Conservation (phyloP, 2,797 vertebrate species). For the Enteromius mattozi region DNA sequence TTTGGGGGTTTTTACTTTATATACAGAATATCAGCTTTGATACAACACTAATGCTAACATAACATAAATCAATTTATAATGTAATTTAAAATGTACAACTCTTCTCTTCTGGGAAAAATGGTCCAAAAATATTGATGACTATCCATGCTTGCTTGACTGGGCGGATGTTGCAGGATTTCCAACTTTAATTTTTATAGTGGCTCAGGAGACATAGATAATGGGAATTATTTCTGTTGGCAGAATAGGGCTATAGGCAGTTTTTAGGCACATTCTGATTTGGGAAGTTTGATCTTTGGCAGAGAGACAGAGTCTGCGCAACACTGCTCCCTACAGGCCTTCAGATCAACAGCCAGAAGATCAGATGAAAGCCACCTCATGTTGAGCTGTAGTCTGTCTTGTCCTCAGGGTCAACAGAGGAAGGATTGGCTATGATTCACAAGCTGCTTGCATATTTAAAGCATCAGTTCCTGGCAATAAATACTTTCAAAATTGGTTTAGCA, state of each 20-base stretch:
- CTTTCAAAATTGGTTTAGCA: background rate
- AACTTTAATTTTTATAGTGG: slow-evolving; percentile 49
- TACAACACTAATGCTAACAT: background rate
- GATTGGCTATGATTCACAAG: background rate
- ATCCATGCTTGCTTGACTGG: slow-evolving; percentile 20
- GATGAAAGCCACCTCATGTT: background rate
- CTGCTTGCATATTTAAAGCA: background rate
- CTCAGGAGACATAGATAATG: slow-evolving; percentile 67
- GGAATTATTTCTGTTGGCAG: slow-evolving; percentile 56
- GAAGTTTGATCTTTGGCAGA: slow-evolving; percentile 7
- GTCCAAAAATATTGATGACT: background rate
- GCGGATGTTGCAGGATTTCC: slow-evolving; percentile 44
- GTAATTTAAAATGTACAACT: background rate
- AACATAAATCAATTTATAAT: background rate
- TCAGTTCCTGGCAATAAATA: background rate
- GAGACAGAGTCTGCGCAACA: slow-evolving; percentile 65
- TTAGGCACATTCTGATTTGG: slow-evolving; percentile 53
- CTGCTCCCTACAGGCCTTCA: slow-evolving; percentile 69
- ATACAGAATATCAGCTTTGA: background rate
- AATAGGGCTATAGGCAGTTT: slow-evolving; percentile 26
- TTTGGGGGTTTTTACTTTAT: background rate
- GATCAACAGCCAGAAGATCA: slow-evolving; percentile 40
- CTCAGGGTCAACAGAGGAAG: background rate
- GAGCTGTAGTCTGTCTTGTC: background rate
- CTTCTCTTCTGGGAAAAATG: background rate